Base-by-base conservation (phyloP, 2,113 vertebrate species). In the Thunnus maccoyii region DNA sequence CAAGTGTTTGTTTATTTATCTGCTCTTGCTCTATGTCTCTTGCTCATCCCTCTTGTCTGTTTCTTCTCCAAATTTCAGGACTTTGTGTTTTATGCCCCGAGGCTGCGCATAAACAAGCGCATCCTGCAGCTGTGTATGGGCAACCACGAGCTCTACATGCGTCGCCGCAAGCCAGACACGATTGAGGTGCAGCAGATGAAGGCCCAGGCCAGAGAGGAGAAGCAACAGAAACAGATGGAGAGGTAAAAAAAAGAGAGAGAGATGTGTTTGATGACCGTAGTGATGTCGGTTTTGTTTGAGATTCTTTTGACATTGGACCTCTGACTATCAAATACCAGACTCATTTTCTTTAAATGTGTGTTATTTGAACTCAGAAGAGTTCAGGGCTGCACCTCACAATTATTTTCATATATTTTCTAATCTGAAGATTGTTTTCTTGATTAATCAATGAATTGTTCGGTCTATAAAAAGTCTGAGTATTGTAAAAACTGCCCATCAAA, bases 121-220 rank as follows among this genome's bases (percentile, higher is more conserved):
- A 97, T 99, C 93, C 95, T 99, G 88, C 97, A 98, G 94, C 96
- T 99, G 13, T 99, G 98, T 91, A 99, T 99, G 97, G 98, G 98
- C 46, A 99, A 99, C 93, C 98, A 99, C 0, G 98, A 99, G 54
- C 95, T 99, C 85, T 99, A 99, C 85, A 99, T 99, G 97, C 95
- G 97, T 3, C 97, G 98, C 76, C 93, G 98, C 89, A 99, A 98
- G 90, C 98, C 98, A 0, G 98, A 99, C 94, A 97, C 97, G 50
- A 99, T 99, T 2, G 98, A 99, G 93, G 98, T 99, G 80, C 98
- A 99, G 88, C 98, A 99, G 94, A 99, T 99, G 98, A 99, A 98
- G 93, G 96, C 97, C 0, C 98, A 99, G 93, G 98, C 98, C 60
- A 93, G 95, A 3, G 98, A 99, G 89, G 98, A 99, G 91, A 99